phyloP scores from a whole-genome alignment of 2,888 invertebrate species.

The Eupsilia transversa region DNA sequence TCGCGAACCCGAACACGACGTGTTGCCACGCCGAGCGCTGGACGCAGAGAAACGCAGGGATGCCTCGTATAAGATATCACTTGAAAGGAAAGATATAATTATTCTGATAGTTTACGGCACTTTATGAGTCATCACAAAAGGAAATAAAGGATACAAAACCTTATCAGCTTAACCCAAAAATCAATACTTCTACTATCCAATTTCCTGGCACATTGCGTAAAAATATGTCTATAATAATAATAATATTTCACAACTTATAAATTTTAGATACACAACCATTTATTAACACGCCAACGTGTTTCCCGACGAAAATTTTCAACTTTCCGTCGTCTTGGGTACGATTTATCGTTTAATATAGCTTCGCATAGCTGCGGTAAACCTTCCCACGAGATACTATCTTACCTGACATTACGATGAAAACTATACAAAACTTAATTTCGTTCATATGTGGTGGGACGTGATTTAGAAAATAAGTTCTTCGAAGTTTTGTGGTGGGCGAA shows the following conservation, averaged over 20 bases:
- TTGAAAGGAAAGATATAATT: neutral
- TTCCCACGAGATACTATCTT: conserved; percentile 47
- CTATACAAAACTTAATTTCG: conserved; percentile 60
- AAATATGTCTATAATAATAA: conserved; percentile 50
- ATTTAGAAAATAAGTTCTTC: conserved; percentile 54
- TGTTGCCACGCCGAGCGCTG: no score
- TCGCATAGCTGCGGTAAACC: conserved; percentile 55
- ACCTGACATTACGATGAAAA: conserved; percentile 60
- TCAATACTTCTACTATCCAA: neutral
- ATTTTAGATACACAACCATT: conserved; percentile 64
- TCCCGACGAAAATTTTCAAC: conserved; percentile 67
- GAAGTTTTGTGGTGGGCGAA: conserved; percentile 35
- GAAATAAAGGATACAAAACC: neutral
- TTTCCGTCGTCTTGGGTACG: conserved; percentile 66
- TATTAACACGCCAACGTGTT: conserved; percentile 66
- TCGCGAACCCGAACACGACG: no score
- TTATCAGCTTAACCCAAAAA: conserved; percentile 1
- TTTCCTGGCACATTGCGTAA: neutral
- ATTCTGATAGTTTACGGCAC: neutral
- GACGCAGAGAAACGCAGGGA: no score
- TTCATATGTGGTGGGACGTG: conserved; percentile 53
- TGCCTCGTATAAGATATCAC: no score
- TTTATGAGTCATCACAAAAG: neutral
- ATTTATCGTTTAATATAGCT: conserved; percentile 72
- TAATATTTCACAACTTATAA: conserved; percentile 61